phyloP scores from a whole-genome alignment of 2,888 invertebrate species.

The Icerya purchasi region DNA sequence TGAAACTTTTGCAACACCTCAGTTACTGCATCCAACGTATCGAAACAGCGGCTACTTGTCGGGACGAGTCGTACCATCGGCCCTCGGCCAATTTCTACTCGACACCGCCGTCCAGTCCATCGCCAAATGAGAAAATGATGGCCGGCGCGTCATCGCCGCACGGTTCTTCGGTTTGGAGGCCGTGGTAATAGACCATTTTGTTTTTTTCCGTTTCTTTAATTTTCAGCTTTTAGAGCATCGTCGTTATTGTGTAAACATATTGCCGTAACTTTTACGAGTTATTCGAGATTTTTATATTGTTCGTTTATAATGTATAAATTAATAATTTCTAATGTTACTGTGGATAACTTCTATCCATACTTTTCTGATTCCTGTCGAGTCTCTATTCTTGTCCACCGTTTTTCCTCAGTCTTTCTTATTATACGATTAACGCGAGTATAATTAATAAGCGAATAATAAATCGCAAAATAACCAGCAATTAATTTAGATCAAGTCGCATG shows the following conservation, averaged over 20 bases:
- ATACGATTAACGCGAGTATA: no score
- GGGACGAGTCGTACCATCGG: constrained; percentile 1
- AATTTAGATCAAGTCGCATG: no score
- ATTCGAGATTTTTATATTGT: background rate
- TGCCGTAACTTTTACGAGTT: background rate
- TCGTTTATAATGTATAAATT: background rate
- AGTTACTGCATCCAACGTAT: constrained; percentile 27
- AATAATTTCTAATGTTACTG: no score
- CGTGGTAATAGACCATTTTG: constrained; percentile 17
- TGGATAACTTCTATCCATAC: no score
- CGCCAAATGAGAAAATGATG: constrained; percentile 8
- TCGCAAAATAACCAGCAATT: no score
- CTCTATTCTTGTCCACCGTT: no score
- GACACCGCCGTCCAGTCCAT: constrained; percentile 13
- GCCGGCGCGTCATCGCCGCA: constrained; percentile 7
- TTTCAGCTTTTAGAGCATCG: background rate
- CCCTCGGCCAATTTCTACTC: constrained; percentile 12
- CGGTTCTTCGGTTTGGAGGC: constrained; percentile 19
- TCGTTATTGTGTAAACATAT: background rate
- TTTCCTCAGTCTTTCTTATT: no score
- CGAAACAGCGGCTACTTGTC: constrained; percentile 11
- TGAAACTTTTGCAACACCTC: constrained; percentile 32
- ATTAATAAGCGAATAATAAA: no score
- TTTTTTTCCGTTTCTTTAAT: background rate
- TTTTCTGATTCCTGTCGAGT: no score